These are phyloP conservation scores for Apotomis betuletana DNA, from an alignment of 2,888 invertebrate genomes.

Conservation along the genomic window DNA sequence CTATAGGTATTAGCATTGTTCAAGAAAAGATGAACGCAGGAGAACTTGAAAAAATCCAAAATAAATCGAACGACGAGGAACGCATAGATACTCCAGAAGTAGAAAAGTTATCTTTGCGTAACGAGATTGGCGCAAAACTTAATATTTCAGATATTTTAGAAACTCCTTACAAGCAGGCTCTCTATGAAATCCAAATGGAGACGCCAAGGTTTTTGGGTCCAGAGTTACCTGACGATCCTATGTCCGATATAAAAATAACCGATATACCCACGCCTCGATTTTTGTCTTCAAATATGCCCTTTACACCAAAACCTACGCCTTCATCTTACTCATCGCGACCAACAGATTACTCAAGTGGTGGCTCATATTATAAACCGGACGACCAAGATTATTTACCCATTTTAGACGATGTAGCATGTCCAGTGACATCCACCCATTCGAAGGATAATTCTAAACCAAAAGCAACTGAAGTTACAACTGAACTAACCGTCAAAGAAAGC, in stretches of 20 bases:
- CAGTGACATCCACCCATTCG: slow-evolving; percentile 55
- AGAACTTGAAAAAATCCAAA: slow-evolving; percentile 50
- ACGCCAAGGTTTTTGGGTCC: slow-evolving; percentile 82
- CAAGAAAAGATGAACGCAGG: slow-evolving; percentile 42
- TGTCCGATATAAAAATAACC: slow-evolving; percentile 83
- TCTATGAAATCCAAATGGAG: slow-evolving; percentile 78
- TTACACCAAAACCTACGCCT: slow-evolving; percentile 70
- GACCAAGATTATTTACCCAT: slow-evolving; percentile 79
- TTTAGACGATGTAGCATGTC: slow-evolving; percentile 60
- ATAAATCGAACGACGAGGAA: slow-evolving; percentile 57
- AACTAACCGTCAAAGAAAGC: slow-evolving; percentile 45
- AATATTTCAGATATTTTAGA: slow-evolving; percentile 81
- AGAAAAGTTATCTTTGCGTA: slow-evolving; percentile 70
- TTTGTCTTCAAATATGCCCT: slow-evolving; percentile 66
- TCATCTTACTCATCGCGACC: slow-evolving; percentile 75
- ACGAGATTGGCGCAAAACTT: slow-evolving; percentile 72
- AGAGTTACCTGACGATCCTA: slow-evolving; percentile 70
- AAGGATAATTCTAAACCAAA: slow-evolving; percentile 46
- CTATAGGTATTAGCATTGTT: slow-evolving; percentile 52
- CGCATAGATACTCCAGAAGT: slow-evolving; percentile 70
- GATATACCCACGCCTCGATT: slow-evolving; percentile 83
- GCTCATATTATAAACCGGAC: slow-evolving; percentile 86
- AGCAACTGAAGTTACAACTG: slow-evolving; percentile 46
- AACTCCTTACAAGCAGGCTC: slow-evolving; percentile 83
- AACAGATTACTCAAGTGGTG: slow-evolving; percentile 85